phyloP scores from a whole-genome alignment of 2,113 vertebrate species.

The Gorsachius goisagi region DNA sequence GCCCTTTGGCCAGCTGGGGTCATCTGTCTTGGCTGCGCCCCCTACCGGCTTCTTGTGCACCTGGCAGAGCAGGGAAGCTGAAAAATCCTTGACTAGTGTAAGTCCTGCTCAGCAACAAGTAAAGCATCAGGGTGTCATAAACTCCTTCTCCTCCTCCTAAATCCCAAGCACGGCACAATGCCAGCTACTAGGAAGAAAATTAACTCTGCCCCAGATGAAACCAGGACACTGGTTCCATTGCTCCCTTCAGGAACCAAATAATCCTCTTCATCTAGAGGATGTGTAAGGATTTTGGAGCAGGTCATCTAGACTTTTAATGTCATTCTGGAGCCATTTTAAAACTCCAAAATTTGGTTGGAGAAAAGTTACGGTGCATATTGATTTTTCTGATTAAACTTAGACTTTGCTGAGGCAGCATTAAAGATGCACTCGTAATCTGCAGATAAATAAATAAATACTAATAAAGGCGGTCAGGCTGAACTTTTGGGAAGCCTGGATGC shows the following conservation, averaged over 20 bases:
- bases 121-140: too few species aligned
- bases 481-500: neutral
- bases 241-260: neutral
- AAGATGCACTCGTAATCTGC: neutral
- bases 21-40: too few species aligned
- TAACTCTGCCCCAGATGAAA: too few species aligned
- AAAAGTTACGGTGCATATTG: accelerated
- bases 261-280: neutral
- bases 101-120: too few species aligned
- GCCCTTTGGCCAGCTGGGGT: too few species aligned
- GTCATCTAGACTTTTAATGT: neutral
- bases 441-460: neutral
- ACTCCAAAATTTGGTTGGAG: neutral
- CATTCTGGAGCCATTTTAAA: neutral
- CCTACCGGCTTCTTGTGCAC: too few species aligned
- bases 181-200: too few species aligned
- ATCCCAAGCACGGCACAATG: too few species aligned
- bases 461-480: neutral
- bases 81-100: too few species aligned
- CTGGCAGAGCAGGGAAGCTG: too few species aligned
- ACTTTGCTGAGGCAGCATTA: neutral
- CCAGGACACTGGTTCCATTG: neutral
- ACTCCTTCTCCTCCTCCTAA: too few species aligned
- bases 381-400: neutral
- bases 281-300: neutral